phyloP scores from a whole-genome alignment of 1,140 invertebrate genomes.

The Drosophila pallidifrons region DNA sequence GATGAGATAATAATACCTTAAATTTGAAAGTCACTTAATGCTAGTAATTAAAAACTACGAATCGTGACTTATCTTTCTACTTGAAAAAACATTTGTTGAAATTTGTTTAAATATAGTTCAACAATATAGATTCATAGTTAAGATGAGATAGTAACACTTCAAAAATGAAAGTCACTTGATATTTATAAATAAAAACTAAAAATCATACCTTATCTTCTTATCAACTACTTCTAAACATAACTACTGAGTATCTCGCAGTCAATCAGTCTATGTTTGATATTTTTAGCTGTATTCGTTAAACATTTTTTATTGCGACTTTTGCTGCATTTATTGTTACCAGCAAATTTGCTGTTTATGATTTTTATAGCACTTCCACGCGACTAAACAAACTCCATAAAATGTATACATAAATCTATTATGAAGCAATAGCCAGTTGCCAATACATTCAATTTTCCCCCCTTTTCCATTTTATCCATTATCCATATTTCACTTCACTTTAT shows the following conservation, averaged over 20 bases:
- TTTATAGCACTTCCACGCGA: slow-evolving; percentile 74
- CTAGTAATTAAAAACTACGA: no score
- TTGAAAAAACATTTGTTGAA: no score
- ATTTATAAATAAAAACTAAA: no score
- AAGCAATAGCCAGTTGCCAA: slow-evolving; percentile 33
- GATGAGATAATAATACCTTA: no score
- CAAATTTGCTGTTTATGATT: slow-evolving; percentile 65
- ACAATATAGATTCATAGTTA: no score
- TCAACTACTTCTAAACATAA: not conserved
- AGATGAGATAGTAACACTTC: no score
- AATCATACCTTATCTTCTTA: no score
- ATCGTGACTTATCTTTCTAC: no score
- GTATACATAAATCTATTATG: slow-evolving; percentile 61
- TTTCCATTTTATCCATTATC: slow-evolving; percentile 48
- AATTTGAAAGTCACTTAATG: no score
- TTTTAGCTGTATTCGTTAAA: slow-evolving; percentile 9
- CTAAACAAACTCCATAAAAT: slow-evolving; percentile 72
- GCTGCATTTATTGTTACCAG: slow-evolving; percentile 43
- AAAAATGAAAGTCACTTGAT: no score
- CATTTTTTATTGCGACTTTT: slow-evolving; percentile 10
- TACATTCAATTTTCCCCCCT: slow-evolving; percentile 24
- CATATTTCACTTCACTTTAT: slow-evolving; percentile 59
- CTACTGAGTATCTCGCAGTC: not conserved
- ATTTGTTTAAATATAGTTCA: no score
- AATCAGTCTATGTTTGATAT: not conserved